phyloP scores from a whole-genome alignment of 2,797 vertebrate species.

The Aotus griseimembra region DNA sequence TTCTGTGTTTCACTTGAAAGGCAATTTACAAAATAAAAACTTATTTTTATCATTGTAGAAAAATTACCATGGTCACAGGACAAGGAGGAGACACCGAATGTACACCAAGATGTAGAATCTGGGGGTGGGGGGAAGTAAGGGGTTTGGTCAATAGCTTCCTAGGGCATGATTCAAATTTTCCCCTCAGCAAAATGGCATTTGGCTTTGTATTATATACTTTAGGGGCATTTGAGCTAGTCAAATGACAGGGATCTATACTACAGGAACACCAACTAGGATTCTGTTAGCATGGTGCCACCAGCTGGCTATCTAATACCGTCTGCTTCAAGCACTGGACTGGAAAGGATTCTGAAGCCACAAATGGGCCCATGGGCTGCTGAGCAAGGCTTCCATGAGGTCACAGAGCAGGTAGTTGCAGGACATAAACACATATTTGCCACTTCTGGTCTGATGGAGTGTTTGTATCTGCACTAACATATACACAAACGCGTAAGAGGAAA shows the following conservation, averaged over 20 bases:
- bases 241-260: background rate
- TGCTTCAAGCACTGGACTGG: background rate
- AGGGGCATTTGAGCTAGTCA: background rate
- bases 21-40: background rate
- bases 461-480: background rate
- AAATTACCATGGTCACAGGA: background rate
- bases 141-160: background rate
- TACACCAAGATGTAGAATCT: background rate
- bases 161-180: background rate
- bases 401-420: background rate
- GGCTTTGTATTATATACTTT: background rate
- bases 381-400: too few relatives aligned
- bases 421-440: background rate
- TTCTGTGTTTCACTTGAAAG: background rate
- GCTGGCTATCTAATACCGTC: background rate
- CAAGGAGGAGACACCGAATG: background rate
- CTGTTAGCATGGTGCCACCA: background rate
- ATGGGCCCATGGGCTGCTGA: background rate
- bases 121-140: too few relatives aligned
- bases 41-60: background rate
- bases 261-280: background rate
- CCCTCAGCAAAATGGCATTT: background rate
- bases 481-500: background rate
- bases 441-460: background rate
- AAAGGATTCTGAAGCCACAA: background rate